Conservation (phyloP, 64 coral and sea anemone genomes). For the Astreopora myriophthalma region DNA sequence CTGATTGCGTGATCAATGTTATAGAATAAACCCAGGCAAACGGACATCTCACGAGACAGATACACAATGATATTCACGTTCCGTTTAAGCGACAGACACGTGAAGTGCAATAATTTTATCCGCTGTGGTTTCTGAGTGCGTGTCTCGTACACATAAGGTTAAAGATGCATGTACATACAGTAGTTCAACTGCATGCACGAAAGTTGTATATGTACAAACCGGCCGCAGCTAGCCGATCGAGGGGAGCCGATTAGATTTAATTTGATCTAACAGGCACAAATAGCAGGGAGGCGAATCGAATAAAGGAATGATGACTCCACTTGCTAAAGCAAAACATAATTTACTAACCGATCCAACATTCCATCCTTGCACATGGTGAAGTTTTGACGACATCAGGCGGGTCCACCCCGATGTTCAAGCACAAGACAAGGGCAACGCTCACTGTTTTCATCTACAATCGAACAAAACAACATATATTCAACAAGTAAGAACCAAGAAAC, state of each 20-base stretch:
- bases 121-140: background rate
- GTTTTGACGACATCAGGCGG: conserved; percentile 98
- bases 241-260: too few relatives aligned
- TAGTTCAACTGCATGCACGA: background rate
- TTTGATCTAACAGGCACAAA: background rate
- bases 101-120: background rate
- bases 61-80: background rate
- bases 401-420: conserved; percentile 96
- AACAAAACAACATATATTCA: background rate
- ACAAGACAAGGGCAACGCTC: conserved; percentile 93
- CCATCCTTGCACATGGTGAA: conserved; percentile 92
- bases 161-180: too few relatives aligned
- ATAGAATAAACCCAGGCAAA: background rate
- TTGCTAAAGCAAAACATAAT: background rate
- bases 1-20: background rate
- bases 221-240: background rate
- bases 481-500: background rate
- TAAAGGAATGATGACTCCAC: background rate
- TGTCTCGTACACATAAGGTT: background rate
- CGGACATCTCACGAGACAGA: background rate
- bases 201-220: background rate
- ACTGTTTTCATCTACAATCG: conserved; percentile 97
- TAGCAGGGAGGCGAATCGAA: background rate
- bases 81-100: background rate
- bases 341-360: conserved; percentile 95